A percentile compares a stretch with the other conserved stretches of the same genome.
Evolutionary conservation across 2,888 invertebrate genomes (phyloP).

Genomic region (Scaptomyza flava): DNA sequence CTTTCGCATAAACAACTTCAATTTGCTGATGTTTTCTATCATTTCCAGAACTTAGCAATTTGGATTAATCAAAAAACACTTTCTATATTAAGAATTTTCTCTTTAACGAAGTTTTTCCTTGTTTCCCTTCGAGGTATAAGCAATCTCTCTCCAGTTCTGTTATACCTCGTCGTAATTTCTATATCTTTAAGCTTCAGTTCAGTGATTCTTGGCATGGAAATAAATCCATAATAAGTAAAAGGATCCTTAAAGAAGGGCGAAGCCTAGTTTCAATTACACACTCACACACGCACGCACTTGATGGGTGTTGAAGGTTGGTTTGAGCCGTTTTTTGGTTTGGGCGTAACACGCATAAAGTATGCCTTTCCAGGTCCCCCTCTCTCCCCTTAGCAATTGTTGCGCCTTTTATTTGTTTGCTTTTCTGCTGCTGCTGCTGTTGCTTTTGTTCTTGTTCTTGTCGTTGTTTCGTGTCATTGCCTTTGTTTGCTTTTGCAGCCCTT

Average conservation of each 20-base stretch:
- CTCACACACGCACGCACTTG: slow-evolving; percentile 69
- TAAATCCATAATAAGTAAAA: no score
- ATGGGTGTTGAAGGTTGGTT: not conserved
- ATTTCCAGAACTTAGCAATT: no score
- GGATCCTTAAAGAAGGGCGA: slow-evolving; percentile 8
- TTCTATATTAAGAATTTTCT: no score
- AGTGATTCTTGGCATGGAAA: no score
- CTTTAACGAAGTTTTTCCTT: not conserved
- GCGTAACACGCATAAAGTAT: slow-evolving; percentile 36
- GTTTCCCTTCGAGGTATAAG: not conserved
- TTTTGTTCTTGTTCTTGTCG: slow-evolving; percentile 47
- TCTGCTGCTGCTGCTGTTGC: slow-evolving; percentile 27
- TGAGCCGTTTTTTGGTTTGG: not conserved
- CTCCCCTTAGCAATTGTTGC: slow-evolving; percentile 69
- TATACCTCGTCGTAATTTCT: no score
- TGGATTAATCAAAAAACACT: no score
- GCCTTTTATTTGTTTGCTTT: slow-evolving; percentile 79
- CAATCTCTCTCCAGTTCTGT: no score
- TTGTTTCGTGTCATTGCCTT: slow-evolving; percentile 80
- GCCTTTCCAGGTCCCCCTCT: not conserved
- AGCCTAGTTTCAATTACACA: slow-evolving; percentile 77
- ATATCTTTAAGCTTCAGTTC: no score
- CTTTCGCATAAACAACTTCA: no score
- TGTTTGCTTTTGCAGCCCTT: slow-evolving; percentile 71
- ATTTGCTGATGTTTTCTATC: no score